phyloP scores from a whole-genome alignment of 1,140 invertebrate genomes.

The Drosophila athabasca region DNA sequence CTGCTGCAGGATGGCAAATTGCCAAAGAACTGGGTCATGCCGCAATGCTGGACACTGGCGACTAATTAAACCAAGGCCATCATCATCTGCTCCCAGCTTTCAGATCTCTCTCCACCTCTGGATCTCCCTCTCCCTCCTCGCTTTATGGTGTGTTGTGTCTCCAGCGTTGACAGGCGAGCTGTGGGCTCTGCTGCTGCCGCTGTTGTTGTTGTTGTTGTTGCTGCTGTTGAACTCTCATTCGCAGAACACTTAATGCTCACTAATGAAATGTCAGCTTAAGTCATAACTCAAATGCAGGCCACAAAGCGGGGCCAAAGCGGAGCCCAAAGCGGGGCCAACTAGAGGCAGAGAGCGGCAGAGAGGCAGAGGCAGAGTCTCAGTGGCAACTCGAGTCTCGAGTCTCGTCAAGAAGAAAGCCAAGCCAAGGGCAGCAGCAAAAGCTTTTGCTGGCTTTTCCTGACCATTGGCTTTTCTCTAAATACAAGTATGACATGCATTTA shows the following conservation, averaged over 20 bases:
- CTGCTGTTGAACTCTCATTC: constrained; percentile 75
- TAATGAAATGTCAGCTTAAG: constrained; percentile 83
- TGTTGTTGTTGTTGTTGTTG: constrained; percentile 11
- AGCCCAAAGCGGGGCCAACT: not conserved
- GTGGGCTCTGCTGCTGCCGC: constrained; percentile 3
- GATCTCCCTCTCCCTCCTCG: not conserved
- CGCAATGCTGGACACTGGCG: constrained; percentile 23
- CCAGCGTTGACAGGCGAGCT: too few species aligned
- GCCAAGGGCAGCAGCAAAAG: constrained; percentile 35
- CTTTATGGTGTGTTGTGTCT: too few species aligned
- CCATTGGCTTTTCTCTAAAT: constrained; percentile 51
- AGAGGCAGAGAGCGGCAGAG: constrained; percentile 23
- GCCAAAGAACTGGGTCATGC: constrained; percentile 46
- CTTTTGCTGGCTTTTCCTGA: constrained; percentile 1
- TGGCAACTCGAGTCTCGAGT: not conserved
- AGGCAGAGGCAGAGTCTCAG: too few species aligned
- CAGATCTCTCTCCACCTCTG: not conserved
- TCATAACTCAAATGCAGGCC: constrained; percentile 79
- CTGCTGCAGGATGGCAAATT: constrained; percentile 14
- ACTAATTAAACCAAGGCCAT: constrained; percentile 59
- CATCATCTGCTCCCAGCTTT: constrained; percentile 10
- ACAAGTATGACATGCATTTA: constrained; percentile 81
- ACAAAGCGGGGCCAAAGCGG: constrained; percentile 24
- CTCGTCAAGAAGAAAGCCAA: constrained; percentile 27
- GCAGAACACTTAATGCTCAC: constrained; percentile 80